Percentiles rank a stretch among this genome's conserved stretches.
These are phyloP conservation scores for Nymphalis polychloros DNA, from an alignment of 2,888 invertebrate genomes.

Conservation along the genomic window DNA sequence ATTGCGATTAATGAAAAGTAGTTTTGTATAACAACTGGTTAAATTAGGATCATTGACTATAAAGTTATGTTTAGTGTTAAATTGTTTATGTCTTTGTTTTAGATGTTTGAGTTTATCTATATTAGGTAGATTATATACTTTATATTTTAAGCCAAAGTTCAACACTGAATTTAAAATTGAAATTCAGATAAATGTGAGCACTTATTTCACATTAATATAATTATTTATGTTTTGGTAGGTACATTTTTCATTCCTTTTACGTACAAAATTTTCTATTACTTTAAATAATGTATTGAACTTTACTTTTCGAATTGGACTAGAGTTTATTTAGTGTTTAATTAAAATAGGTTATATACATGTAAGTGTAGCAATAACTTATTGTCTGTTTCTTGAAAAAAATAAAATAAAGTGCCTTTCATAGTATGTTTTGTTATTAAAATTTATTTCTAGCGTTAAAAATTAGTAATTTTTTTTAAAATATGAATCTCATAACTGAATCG, in stretches of 20 bases:
- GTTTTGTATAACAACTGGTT: slow-evolving; percentile 14
- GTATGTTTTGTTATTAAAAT: slow-evolving; percentile 35
- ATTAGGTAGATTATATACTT: slow-evolving; percentile 47
- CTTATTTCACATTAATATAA: slow-evolving; percentile 16
- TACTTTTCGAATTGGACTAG: slow-evolving; percentile 39
- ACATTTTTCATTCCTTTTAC: slow-evolving; percentile 42
- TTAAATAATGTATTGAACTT: slow-evolving; percentile 37
- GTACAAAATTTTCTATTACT: slow-evolving; percentile 38
- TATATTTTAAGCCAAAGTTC: slow-evolving; percentile 63
- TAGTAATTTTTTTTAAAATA: no score
- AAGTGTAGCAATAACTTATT: slow-evolving; percentile 57
- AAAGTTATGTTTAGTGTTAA: slow-evolving; percentile 61
- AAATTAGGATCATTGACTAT: slow-evolving; percentile 16
- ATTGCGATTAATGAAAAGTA: slow-evolving; percentile 14
- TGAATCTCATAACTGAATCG: neutral
- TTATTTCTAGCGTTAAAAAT: neutral
- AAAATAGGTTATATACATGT: slow-evolving; percentile 46
- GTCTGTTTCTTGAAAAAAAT: slow-evolving; percentile 47
- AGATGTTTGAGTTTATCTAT: slow-evolving; percentile 66
- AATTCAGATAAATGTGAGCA: slow-evolving; percentile 12
- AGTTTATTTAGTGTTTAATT: slow-evolving; percentile 43
- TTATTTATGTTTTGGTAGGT: slow-evolving; percentile 28
- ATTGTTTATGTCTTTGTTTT: slow-evolving; percentile 76
- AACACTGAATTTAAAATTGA: slow-evolving; percentile 39
- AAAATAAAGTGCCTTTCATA: slow-evolving; percentile 66